Percentiles rank a stretch among this genome's conserved stretches.
phyloP scores from a whole-genome alignment of 2,888 invertebrate species.

The Hoplodrina blanda region DNA sequence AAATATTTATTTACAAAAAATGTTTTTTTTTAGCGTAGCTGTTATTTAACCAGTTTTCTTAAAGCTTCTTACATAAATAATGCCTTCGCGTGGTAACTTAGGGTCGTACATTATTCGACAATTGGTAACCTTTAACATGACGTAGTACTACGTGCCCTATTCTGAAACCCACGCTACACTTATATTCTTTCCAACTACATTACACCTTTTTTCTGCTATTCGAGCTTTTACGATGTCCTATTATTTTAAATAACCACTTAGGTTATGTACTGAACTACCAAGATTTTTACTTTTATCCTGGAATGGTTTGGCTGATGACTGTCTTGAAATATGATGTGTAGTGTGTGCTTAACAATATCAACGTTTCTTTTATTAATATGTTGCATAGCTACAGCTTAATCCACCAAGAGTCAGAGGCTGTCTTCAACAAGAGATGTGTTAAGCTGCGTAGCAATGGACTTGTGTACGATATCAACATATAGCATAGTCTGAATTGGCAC shows the following conservation, averaged over 20 bases:
- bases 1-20: not conserved
- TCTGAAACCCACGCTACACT: conserved; percentile 17
- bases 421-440: too few relatives aligned
- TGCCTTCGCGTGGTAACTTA: not conserved
- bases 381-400: not conserved
- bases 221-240: not conserved
- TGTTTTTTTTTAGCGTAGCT: not conserved
- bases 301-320: not conserved
- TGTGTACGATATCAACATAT: too few relatives aligned
- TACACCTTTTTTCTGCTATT: conserved; percentile 3
- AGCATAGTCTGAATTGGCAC: too few relatives aligned
- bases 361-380: not conserved
- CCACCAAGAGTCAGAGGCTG: too few relatives aligned
- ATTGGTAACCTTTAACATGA: conserved; percentile 18
- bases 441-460: too few relatives aligned
- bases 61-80: conserved; percentile 5
- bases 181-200: conserved; percentile 16
- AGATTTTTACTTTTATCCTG: not conserved
- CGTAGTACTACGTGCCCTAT: conserved; percentile 30
- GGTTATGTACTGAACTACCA: too few relatives aligned
- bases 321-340: not conserved
- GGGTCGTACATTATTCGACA: conserved; percentile 23
- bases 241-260: not conserved
- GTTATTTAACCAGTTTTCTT: not conserved
- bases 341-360: not conserved